Conservation (phyloP, 2,797 vertebrate species). For the Heteromormyrus szaboi region DNA sequence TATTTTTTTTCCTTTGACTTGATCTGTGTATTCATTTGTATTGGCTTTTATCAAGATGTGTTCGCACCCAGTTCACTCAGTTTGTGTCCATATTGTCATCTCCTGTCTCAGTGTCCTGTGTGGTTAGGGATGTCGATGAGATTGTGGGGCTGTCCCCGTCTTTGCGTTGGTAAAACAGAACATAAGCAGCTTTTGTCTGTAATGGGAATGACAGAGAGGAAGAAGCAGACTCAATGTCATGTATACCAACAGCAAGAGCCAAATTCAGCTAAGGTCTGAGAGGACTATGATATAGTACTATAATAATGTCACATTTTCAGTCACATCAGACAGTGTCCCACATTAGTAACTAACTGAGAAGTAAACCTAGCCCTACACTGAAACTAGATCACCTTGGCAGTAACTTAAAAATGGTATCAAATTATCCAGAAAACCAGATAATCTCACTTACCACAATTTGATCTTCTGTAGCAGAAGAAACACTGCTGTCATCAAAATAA, state of each 20-base stretch:
- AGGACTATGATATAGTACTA: background rate
- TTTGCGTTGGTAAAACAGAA: constrained; percentile 86
- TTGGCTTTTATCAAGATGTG: background rate
- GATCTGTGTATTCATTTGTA: background rate
- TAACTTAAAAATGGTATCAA: background rate
- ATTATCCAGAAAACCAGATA: background rate
- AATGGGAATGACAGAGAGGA: constrained; percentile 28
- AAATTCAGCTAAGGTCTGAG: background rate
- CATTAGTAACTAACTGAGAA: background rate
- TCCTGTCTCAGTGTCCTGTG: constrained; percentile 41
- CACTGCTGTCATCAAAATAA: constrained; percentile 90
- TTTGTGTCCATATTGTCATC: constrained; percentile 76
- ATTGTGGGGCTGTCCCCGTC: constrained; percentile 55
- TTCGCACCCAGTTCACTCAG: constrained; percentile 43
- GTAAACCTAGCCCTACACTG: background rate
- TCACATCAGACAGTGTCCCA: background rate
- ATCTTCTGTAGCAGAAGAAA: constrained; percentile 82
- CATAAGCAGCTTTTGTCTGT: constrained; percentile 90
- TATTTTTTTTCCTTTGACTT: background rate
- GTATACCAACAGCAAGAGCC: background rate
- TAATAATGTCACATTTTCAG: background rate
- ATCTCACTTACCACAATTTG: constrained; percentile 84
- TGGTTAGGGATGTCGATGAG: constrained; percentile 56
- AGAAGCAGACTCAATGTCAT: background rate
- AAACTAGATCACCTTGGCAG: background rate